Percentiles rank a stretch among this genome's conserved stretches.
Evolutionary conservation across 1,140 invertebrate genomes (phyloP).

Genomic region (Bombus terrestris): DNA sequence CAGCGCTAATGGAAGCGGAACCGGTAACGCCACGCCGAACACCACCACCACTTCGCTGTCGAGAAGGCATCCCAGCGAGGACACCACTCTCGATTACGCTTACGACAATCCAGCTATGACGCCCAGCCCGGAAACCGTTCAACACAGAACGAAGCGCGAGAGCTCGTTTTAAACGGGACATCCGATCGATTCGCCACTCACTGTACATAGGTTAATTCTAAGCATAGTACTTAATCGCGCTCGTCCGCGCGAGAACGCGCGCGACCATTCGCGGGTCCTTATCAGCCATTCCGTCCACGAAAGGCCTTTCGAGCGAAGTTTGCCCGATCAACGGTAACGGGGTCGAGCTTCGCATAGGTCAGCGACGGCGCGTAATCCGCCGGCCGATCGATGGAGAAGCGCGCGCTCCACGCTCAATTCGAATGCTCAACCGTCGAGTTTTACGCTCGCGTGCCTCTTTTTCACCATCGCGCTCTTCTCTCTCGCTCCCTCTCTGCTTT

Average conservation of each 20-base stretch:
- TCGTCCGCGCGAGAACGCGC: neutral
- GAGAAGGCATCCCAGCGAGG: slow-evolving; percentile 85
- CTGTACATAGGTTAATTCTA: slow-evolving; percentile 35
- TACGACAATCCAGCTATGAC: slow-evolving; percentile 88
- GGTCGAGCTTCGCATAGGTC: slow-evolving; percentile 72
- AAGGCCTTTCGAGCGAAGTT: slow-evolving; percentile 73
- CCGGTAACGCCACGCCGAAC: slow-evolving; percentile 82
- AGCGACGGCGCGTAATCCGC: slow-evolving; percentile 41
- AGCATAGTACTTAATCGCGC: neutral
- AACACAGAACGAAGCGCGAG: slow-evolving; percentile 75
- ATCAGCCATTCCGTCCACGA: slow-evolving; percentile 78
- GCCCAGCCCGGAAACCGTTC: slow-evolving; percentile 82
- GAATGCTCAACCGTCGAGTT: slow-evolving; percentile 37
- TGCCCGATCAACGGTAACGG: slow-evolving; percentile 9
- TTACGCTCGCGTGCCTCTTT: neutral
- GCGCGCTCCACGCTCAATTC: slow-evolving; percentile 23
- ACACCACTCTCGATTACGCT: slow-evolving; percentile 87
- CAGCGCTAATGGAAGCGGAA: slow-evolving; percentile 64
- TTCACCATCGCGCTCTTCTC: no score
- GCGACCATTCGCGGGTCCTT: slow-evolving; percentile 57
- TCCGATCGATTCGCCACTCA: neutral
- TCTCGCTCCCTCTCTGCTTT: neutral
- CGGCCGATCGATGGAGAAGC: slow-evolving; percentile 23
- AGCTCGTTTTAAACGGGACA: slow-evolving; percentile 73
- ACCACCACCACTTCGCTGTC: slow-evolving; percentile 84